A percentile compares a stretch with the other conserved stretches of the same genome.
phyloP scores from a whole-genome alignment of 2,797 vertebrate genomes.

The Rhodeus uyekii region DNA sequence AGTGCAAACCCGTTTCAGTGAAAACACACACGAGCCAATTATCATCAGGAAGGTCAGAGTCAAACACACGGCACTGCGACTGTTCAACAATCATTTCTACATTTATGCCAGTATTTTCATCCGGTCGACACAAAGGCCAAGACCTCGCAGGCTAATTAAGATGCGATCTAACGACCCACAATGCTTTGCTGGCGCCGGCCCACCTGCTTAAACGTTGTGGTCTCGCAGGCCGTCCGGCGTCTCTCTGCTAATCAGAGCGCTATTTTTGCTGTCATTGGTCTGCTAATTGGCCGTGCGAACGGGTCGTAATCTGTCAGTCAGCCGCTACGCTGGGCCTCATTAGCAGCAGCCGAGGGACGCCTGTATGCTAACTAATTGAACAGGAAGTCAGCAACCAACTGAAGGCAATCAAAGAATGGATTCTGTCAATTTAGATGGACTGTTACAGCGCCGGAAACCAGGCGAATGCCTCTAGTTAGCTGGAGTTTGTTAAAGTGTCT shows the following conservation, averaged over 20 bases:
- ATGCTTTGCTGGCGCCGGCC: background rate
- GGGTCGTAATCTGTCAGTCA: slow-evolving; percentile 11
- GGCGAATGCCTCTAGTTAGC: background rate
- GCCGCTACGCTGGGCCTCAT: background rate
- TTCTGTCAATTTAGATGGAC: background rate
- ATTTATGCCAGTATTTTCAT: background rate
- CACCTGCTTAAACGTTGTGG: slow-evolving; percentile 15
- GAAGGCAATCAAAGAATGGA: background rate
- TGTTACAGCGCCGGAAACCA: background rate
- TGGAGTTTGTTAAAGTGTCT: background rate
- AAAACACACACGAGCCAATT: background rate
- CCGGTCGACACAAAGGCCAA: background rate
- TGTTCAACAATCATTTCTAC: slow-evolving; percentile 11
- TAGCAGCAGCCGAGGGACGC: background rate
- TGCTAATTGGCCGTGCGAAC: slow-evolving; percentile 38
- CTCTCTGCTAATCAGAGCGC: background rate
- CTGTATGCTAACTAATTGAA: background rate
- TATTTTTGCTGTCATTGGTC: background rate
- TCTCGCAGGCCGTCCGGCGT: background rate
- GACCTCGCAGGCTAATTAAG: slow-evolving; percentile 12
- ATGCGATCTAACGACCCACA: slow-evolving; percentile 14
- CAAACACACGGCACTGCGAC: background rate
- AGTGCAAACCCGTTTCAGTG: background rate
- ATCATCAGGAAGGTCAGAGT: background rate
- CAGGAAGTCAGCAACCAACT: background rate